phyloP scores from a whole-genome alignment of 2,797 vertebrate genomes.

The Sebastes goodei region DNA sequence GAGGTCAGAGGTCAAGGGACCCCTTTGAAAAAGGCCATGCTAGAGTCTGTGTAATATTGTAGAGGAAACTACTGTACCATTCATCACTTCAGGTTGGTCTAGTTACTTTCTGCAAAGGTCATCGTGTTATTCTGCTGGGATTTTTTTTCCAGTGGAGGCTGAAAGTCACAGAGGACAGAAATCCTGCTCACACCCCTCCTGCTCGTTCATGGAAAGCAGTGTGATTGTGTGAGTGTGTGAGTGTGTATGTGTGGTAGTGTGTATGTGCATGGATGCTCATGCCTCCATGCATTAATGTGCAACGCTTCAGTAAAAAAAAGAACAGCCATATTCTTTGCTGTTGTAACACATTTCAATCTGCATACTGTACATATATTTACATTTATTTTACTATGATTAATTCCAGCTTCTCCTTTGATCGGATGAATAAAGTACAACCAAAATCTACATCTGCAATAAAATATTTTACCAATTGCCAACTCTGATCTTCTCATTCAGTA shows the following conservation, averaged over 20 bases:
- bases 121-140: background rate
- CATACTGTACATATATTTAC: background rate
- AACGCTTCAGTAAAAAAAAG: background rate
- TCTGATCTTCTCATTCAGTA: background rate
- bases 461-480: background rate
- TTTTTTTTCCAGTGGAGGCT: background rate
- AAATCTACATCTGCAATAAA: background rate
- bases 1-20: no score
- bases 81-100: conserved; percentile 23
- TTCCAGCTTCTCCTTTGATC: background rate
- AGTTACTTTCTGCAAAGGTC: conserved; percentile 24
- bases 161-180: conserved; percentile 29
- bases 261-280: background rate
- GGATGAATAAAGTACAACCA: background rate
- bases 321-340: background rate
- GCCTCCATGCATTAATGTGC: background rate
- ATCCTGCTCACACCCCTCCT: background rate
- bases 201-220: background rate
- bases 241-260: background rate
- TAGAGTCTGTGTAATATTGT: background rate
- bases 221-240: background rate
- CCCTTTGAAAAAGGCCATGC: no score
- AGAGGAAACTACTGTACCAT: background rate
- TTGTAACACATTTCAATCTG: background rate
- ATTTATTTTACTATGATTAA: background rate